phyloP scores from a whole-genome alignment of 2,888 invertebrate genomes.

The Andrena marginata region DNA sequence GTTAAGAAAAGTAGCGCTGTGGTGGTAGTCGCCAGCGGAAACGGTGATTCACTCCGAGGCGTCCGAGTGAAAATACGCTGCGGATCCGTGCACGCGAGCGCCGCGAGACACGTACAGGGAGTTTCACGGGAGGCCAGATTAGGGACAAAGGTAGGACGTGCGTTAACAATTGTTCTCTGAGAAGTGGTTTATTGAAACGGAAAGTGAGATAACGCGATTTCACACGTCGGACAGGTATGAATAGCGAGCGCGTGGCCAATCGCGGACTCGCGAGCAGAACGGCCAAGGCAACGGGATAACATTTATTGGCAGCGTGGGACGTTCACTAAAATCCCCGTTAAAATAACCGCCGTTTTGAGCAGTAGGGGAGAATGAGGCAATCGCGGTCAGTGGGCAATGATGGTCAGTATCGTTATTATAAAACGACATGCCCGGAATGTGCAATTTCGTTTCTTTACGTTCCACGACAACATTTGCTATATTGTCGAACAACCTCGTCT shows the following conservation, averaged over 20 bases:
- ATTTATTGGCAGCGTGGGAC: not conserved
- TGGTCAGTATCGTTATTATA: no score
- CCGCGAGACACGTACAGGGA: slow-evolving; percentile 9
- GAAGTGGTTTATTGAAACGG: slow-evolving; percentile 58
- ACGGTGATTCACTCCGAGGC: slow-evolving; percentile 60
- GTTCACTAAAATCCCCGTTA: not conserved
- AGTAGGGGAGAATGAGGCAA: no score
- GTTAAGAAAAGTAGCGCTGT: slow-evolving; percentile 29
- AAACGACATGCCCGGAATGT: no score
- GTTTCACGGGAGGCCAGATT: slow-evolving; percentile 46
- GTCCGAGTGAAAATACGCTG: slow-evolving; percentile 56
- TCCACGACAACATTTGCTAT: no score
- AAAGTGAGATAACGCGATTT: slow-evolving; percentile 60
- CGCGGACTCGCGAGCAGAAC: slow-evolving; percentile 15
- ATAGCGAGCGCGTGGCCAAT: slow-evolving; percentile 31
- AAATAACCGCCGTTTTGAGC: not conserved
- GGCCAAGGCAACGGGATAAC: not conserved
- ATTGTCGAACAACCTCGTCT: no score
- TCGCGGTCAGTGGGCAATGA: no score
- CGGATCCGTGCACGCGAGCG: slow-evolving; percentile 12
- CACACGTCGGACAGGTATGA: slow-evolving; percentile 46
- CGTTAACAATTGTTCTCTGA: slow-evolving; percentile 50
- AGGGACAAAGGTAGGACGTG: slow-evolving; percentile 48
- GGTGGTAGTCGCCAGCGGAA: slow-evolving; percentile 48
- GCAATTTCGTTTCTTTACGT: no score